A percentile compares a stretch with the other conserved stretches of the same genome.
These are phyloP conservation scores for Conomelus anceps DNA, from an alignment of 2,888 invertebrate genomes.

Conservation along the genomic window DNA sequence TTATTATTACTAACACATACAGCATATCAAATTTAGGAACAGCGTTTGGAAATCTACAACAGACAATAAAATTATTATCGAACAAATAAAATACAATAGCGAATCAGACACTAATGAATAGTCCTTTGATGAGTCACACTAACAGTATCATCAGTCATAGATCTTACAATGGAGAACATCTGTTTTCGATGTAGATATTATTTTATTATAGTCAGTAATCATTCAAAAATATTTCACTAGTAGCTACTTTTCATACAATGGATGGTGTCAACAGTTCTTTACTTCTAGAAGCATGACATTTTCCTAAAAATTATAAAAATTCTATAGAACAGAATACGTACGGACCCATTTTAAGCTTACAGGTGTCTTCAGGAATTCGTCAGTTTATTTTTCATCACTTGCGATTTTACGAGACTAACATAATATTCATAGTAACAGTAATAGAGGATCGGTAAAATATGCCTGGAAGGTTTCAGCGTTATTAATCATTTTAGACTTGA, in stretches of 20 bases:
- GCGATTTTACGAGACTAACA: neutral
- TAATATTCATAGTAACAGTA: neutral
- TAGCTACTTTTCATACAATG: neutral
- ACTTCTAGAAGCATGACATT: neutral
- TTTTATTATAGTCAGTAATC: neutral
- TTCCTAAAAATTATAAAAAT: neutral
- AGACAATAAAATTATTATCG: neutral
- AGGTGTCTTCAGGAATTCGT: neutral
- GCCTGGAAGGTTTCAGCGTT: neutral
- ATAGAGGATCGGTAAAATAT: neutral
- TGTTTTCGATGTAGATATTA: neutral
- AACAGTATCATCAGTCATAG: neutral
- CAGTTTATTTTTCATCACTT: neutral
- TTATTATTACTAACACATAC: neutral
- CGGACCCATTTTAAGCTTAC: neutral
- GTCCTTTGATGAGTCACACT: neutral
- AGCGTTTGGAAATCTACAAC: neutral
- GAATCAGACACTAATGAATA: neutral
- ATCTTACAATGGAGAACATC: neutral
- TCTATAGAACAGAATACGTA: neutral
- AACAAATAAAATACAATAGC: neutral
- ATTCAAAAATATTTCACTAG: neutral
- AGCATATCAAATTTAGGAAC: neutral
- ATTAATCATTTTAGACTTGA: conserved; percentile 15
- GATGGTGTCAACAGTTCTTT: neutral